phyloP scores from a whole-genome alignment of 2,797 vertebrate species.

The Anguilla obscura region DNA sequence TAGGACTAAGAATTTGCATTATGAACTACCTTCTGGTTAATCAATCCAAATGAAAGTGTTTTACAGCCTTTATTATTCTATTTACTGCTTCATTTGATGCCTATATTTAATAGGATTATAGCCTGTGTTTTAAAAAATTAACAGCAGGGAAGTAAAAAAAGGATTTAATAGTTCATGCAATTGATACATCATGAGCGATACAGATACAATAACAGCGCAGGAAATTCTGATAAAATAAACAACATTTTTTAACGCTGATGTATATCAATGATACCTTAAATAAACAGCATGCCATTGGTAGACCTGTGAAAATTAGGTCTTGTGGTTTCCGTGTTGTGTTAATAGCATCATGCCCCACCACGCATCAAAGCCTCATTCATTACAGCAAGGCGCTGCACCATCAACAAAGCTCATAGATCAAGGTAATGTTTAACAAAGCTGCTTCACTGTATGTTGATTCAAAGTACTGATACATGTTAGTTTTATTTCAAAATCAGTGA shows the following conservation, averaged over 20 bases:
- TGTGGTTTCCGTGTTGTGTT: constrained; percentile 21
- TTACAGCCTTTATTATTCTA: neutral
- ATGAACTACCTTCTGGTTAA: too few species aligned
- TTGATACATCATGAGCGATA: neutral
- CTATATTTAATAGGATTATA: neutral
- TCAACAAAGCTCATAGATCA: neutral
- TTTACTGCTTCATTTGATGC: neutral
- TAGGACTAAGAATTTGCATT: neutral
- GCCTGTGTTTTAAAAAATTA: neutral
- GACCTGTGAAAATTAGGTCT: constrained; percentile 5
- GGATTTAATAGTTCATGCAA: neutral
- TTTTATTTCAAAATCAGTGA: neutral
- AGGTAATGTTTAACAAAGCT: constrained; percentile 10
- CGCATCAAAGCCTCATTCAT: constrained; percentile 4
- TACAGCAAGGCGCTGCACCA: neutral
- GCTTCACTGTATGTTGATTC: neutral
- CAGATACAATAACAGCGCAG: neutral
- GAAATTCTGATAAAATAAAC: neutral
- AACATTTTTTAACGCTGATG: neutral
- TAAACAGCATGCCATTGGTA: neutral
- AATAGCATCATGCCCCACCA: neutral
- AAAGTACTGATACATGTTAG: neutral
- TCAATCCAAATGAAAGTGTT: too few species aligned
- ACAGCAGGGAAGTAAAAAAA: neutral
- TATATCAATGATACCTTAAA: neutral